These are phyloP conservation scores for Tinea trinotella DNA, from an alignment of 2,888 invertebrate species.

Conservation along the genomic window DNA sequence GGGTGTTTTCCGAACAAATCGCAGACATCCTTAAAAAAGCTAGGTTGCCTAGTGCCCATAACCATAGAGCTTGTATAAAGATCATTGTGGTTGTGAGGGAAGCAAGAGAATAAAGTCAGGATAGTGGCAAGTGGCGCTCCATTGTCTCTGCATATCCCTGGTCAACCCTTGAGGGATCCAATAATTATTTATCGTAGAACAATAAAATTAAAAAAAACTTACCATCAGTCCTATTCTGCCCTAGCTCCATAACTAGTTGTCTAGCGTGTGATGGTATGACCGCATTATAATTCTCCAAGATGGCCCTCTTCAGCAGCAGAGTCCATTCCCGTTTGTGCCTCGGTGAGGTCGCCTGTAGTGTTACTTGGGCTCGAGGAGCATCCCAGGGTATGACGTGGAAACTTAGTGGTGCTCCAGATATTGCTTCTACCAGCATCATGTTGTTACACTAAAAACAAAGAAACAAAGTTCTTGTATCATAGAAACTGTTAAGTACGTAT, in stretches of 20 bases:
- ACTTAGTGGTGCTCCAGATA: constrained; percentile 93
- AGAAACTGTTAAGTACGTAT: too few relatives aligned
- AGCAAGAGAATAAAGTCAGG: too few relatives aligned
- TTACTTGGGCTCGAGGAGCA: constrained; percentile 92
- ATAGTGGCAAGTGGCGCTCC: too few relatives aligned
- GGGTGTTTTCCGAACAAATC: too few relatives aligned
- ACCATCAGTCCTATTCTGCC: constrained; percentile 83
- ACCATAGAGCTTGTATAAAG: too few relatives aligned
- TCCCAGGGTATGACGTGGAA: constrained; percentile 98
- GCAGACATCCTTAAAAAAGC: too few relatives aligned
- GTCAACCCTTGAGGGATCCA: too few relatives aligned
- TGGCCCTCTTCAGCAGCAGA: constrained; percentile 75
- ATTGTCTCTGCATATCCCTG: too few relatives aligned
- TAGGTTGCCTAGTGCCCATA: too few relatives aligned
- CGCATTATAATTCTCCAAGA: constrained; percentile 93
- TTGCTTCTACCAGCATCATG: constrained; percentile 96
- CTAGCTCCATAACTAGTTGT: constrained; percentile 91
- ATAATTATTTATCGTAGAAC: too few relatives aligned
- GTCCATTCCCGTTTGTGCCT: constrained; percentile 88
- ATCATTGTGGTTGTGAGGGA: too few relatives aligned
- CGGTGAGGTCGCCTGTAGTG: constrained; percentile 85
- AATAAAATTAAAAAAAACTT: constrained; percentile 25
- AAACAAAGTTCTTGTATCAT: too few relatives aligned
- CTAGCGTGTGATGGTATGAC: constrained; percentile 96
- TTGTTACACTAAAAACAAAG: constrained; percentile 94